phyloP scores from a whole-genome alignment of 2,888 invertebrate species.

The Aporophyla nigra region DNA sequence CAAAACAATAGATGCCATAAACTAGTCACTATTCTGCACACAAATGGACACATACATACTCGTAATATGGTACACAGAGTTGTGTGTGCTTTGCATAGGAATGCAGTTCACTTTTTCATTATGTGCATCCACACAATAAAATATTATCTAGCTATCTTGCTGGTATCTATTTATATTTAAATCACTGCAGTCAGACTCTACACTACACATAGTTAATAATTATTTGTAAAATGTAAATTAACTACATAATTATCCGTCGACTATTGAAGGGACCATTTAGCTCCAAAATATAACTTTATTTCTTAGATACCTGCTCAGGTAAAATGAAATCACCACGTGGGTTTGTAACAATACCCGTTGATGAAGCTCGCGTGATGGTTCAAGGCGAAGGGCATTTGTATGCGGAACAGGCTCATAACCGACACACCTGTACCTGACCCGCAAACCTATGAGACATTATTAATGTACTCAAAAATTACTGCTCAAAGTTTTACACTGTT shows the following conservation, averaged over 20 bases:
- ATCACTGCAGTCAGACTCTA: conserved; percentile 8
- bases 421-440: conserved; percentile 77
- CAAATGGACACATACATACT: conserved; percentile 26
- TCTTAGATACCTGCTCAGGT: conserved; percentile 37
- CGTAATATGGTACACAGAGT: conserved; percentile 34
- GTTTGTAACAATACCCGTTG: conserved; percentile 58
- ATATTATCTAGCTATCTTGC: conserved; percentile 20
- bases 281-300: not conserved
- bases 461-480: conserved; percentile 29
- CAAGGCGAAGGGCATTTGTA: conserved; percentile 86
- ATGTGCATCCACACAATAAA: conserved; percentile 30
- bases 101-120: conserved; percentile 50
- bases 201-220: not conserved
- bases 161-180: conserved; percentile 29
- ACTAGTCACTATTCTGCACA: conserved; percentile 35
- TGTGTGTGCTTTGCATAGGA: conserved; percentile 70
- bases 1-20: conserved; percentile 22
- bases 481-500: conserved; percentile 4
- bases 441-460: conserved; percentile 74
- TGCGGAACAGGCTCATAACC: conserved; percentile 78
- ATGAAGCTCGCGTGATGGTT: conserved; percentile 65
- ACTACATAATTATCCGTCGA: not conserved
- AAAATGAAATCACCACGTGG: conserved; percentile 61
- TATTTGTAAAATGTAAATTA: not conserved
- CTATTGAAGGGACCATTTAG: not conserved